Evolutionary conservation across 2,113 vertebrate genomes (phyloP).

Genomic region (Parotia lawesii): DNA sequence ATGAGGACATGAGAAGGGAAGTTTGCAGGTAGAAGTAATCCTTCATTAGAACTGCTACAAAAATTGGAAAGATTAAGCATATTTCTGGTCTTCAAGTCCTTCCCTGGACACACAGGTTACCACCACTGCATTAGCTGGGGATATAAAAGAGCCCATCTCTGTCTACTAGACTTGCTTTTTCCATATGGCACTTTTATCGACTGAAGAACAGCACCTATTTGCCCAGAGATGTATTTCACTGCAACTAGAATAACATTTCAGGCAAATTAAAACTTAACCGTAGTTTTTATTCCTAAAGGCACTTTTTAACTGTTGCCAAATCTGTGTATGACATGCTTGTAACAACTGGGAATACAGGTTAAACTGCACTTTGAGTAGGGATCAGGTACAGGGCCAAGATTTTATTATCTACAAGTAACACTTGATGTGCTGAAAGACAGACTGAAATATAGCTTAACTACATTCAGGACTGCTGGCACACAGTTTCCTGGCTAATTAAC

Average conservation of each 20-base stretch:
- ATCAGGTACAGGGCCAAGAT: background rate
- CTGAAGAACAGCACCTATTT: background rate
- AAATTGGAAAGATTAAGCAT: background rate
- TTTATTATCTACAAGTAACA: background rate
- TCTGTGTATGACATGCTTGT: background rate
- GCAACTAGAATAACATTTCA: background rate
- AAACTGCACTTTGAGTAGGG: background rate
- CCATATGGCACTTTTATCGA: background rate
- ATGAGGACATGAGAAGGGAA: background rate
- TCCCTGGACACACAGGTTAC: background rate
- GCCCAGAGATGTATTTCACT: background rate
- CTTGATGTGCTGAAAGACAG: background rate
- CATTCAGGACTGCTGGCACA: background rate
- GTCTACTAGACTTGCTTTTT: background rate
- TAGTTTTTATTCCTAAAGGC: background rate
- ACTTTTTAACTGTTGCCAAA: background rate
- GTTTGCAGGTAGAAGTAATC: background rate
- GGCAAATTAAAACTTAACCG: background rate
- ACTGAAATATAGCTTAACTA: background rate
- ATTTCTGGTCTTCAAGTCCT: background rate
- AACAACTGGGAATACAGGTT: conserved; percentile 33
- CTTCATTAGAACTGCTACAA: background rate
- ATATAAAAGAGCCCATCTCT: background rate
- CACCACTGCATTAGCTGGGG: background rate
- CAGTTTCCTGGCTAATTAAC: background rate